phyloP scores from a whole-genome alignment of 2,888 invertebrate genomes.

The Luperina nickerlii region DNA sequence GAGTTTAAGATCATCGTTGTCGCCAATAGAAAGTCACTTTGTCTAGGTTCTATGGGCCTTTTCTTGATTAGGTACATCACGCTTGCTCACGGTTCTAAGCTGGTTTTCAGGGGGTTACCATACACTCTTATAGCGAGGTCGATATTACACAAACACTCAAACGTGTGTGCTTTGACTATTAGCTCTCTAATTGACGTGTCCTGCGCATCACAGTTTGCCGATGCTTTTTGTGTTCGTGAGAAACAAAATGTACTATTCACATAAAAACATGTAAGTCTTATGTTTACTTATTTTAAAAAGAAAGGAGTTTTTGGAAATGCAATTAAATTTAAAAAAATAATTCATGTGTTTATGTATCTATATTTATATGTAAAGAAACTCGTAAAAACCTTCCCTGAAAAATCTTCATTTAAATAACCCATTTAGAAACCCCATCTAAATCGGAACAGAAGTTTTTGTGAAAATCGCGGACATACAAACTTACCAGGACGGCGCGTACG shows the following conservation, averaged over 20 bases:
- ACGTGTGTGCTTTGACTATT: not conserved
- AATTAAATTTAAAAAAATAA: not conserved
- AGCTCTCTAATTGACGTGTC: not conserved
- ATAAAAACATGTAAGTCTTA: not conserved
- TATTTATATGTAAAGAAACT: not conserved
- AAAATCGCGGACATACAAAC: not conserved
- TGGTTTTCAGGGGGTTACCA: not conserved
- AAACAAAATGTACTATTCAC: not conserved
- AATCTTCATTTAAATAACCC: not conserved
- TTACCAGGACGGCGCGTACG: too few relatives aligned
- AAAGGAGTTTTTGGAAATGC: not conserved
- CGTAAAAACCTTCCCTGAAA: not conserved
- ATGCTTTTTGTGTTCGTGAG: not conserved
- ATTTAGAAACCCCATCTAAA: not conserved
- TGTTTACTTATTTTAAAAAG: not conserved
- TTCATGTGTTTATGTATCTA: too few relatives aligned
- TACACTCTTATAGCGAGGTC: not conserved
- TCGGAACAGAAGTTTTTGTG: not conserved
- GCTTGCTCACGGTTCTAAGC: not conserved
- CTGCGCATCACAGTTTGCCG: not conserved
- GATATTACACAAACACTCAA: not conserved
- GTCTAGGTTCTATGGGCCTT: not conserved
- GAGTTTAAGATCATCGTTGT: not conserved
- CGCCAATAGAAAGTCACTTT: not conserved
- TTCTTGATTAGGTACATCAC: not conserved